phyloP scores from a whole-genome alignment of 2,113 vertebrate species.

The Bombycilla garrulus region DNA sequence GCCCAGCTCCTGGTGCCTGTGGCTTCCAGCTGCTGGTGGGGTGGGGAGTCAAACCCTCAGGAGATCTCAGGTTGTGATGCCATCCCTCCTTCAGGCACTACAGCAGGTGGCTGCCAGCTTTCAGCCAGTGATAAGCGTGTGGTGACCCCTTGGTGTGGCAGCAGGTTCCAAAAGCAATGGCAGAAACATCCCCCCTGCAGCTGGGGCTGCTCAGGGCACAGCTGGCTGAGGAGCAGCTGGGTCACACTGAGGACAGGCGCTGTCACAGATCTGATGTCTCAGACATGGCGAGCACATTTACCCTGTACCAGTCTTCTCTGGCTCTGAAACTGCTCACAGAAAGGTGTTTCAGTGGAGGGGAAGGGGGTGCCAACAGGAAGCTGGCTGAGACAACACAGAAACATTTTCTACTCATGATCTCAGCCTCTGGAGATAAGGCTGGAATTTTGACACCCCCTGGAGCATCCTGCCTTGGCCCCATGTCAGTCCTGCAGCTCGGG shows the following conservation, averaged over 20 bases:
- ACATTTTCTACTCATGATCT: conserved; percentile 16
- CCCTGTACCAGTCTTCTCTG: not conserved
- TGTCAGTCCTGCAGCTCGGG: not conserved
- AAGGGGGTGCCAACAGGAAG: conserved; percentile 1
- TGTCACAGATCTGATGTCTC: not conserved
- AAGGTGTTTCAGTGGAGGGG: not conserved
- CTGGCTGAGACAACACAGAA: conserved; percentile 42
- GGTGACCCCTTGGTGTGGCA: not conserved
- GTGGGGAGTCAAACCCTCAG: not conserved
- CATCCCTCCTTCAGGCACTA: not conserved
- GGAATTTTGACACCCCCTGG: conserved; percentile 8
- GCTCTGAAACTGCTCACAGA: not conserved
- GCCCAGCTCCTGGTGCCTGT: not conserved
- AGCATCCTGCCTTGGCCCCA: not conserved
- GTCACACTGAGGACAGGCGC: not conserved
- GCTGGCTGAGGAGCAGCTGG: not conserved
- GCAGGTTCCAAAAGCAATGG: not conserved
- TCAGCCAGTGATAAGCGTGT: not conserved
- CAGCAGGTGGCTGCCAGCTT: not conserved
- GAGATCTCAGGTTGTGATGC: not conserved
- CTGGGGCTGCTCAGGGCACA: not conserved
- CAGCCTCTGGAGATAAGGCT: conserved; percentile 45
- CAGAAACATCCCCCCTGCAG: not conserved
- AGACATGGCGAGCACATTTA: not conserved
- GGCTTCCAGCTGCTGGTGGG: not conserved